A percentile compares a stretch with the other conserved stretches of the same genome.
These are phyloP conservation scores for Halcyon badia DNA, from an alignment of 2,797 vertebrate genomes.

Conservation along the genomic window DNA sequence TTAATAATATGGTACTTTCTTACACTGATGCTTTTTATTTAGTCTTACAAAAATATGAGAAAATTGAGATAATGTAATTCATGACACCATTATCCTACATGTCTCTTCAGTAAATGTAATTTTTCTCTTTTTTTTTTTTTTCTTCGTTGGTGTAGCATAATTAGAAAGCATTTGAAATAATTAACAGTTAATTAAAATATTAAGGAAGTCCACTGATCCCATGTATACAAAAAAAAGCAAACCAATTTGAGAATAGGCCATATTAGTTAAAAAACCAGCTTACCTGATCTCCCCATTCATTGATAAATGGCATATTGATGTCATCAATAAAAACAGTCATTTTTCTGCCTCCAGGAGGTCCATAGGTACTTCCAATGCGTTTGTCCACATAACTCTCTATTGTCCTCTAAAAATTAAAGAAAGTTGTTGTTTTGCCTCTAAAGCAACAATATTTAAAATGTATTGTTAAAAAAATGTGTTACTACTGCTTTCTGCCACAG, in stretches of 20 bases:
- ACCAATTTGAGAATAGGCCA: not conserved
- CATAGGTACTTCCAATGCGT: slow-evolving; percentile 80
- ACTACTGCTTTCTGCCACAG: not conserved
- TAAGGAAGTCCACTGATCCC: not conserved
- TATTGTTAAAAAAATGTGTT: not conserved
- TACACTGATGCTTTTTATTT: not conserved
- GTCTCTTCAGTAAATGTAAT: not conserved
- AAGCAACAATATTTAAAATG: not conserved
- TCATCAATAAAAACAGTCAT: slow-evolving; percentile 86
- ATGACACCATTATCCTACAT: not conserved
- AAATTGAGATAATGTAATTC: not conserved
- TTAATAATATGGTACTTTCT: not conserved
- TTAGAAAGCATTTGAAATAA: not conserved
- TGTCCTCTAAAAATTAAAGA: slow-evolving; percentile 74
- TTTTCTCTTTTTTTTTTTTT: not conserved
- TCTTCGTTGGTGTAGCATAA: not conserved
- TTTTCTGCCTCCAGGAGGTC: slow-evolving; percentile 83
- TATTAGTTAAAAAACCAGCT: not conserved
- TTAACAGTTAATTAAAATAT: not conserved
- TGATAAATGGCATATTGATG: slow-evolving; percentile 85
- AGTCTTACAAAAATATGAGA: not conserved
- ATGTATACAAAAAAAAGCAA: not conserved
- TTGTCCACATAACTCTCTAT: slow-evolving; percentile 85
- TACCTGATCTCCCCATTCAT: slow-evolving; percentile 87
- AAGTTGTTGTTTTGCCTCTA: not conserved